These are phyloP conservation scores for Operophtera brumata DNA, from an alignment of 2,888 invertebrate species.

Conservation along the genomic window DNA sequence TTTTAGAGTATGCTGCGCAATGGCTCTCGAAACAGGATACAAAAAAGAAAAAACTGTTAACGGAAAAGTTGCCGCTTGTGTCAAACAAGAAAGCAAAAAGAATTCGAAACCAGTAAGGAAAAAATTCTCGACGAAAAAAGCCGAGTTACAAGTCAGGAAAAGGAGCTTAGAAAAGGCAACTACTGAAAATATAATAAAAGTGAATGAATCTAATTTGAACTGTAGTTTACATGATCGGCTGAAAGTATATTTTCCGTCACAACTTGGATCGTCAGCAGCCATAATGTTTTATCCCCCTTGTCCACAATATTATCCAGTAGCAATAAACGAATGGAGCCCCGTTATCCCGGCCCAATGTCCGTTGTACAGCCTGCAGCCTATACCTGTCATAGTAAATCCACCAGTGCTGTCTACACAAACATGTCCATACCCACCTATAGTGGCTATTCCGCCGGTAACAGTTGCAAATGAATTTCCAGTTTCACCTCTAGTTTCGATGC, in stretches of 20 bases:
- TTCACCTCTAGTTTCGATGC: slow-evolving; percentile 16
- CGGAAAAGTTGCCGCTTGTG: background rate
- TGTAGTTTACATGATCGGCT: background rate
- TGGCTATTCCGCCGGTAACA: slow-evolving; percentile 15
- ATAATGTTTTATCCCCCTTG: slow-evolving; percentile 17
- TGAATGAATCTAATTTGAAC: background rate
- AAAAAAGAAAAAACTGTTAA: slow-evolving; percentile 2
- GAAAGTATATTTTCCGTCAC: background rate
- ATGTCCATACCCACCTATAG: slow-evolving; percentile 31
- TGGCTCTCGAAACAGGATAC: slow-evolving; percentile 21
- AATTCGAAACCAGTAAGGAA: slow-evolving; percentile 3
- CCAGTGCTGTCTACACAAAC: slow-evolving; percentile 31
- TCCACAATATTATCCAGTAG: slow-evolving; percentile 32
- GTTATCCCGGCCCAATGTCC: slow-evolving; percentile 29
- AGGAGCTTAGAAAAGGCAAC: background rate
- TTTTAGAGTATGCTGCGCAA: slow-evolving; percentile 19
- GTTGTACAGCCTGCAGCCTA: slow-evolving; percentile 29
- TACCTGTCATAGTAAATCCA: slow-evolving; percentile 35
- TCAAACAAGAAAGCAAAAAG: slow-evolving; percentile 8
- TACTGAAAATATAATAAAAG: background rate
- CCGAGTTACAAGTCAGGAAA: slow-evolving; percentile 12
- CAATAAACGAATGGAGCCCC: slow-evolving; percentile 37
- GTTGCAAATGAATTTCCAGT: slow-evolving; percentile 12
- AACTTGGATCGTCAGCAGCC: background rate
- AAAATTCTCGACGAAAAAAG: slow-evolving; percentile 7